Base-by-base conservation (phyloP, 2,888 invertebrate genomes). In the Eustalomyia histrio region DNA sequence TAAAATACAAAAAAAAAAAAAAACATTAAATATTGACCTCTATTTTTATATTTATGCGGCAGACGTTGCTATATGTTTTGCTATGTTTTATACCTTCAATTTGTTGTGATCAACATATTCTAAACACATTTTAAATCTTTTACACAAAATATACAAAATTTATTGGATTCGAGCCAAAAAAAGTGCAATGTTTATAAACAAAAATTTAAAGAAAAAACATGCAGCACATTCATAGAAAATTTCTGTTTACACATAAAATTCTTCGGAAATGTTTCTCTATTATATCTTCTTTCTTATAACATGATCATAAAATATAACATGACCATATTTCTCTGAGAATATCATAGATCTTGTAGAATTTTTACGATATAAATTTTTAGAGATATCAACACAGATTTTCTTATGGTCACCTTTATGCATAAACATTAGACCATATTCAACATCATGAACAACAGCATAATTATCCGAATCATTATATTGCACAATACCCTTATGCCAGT, bases 381-480 rank as follows among this genome's bases (percentile, higher is more conserved):
- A 87, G 0, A 95, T 95, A 87, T 96, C 94, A 0, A 95, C 94
- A 85, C 92, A 94, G 61, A 97, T 92, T 52, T 94, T 92, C 90
- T 95, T 95, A 85, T 95, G 93, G 87, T 97, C 97, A 83, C 95
- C 94, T 68, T 94, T 93, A 87, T 96, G 96, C 91, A 95, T 95
- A 86, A 97, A 97, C 43, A 95, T 90, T 29, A 97, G 88, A 0
- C 96, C 96, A 79, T 92, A 92, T 7, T 92, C 92, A n/a, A 94
- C 93, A 87, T 96, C 94, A 86, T 95, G 93, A 24, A 95, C 89
- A 0, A 95, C 95, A 91, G 93, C 93, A 88, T 94, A 97, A 91
- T 97, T 97, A 60, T 94, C 92, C 29, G 95, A 95, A 81, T 95
- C 93, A 84, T 95, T 96, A 52, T 94, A 93, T 24, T 92, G 91